Base-by-base conservation (phyloP, 2,113 vertebrate species). In the Pseudopipra pipra region DNA sequence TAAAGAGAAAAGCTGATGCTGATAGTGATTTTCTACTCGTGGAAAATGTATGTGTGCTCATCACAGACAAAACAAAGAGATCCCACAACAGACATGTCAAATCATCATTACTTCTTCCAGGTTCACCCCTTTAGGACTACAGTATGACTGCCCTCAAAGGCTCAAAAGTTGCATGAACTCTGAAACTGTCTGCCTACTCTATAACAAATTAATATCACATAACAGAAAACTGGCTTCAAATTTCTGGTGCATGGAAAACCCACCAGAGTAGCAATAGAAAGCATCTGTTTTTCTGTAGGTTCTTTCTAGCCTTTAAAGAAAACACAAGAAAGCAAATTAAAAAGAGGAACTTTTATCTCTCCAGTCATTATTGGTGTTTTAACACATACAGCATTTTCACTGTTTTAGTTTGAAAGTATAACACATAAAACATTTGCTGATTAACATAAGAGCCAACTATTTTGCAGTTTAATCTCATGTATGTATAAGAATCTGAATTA, bases 401-500 rank as follows among this genome's bases (percentile, higher is more conserved):
- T 82, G 44, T 41, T 95, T 82, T 30, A 25, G 11, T 72, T 87
- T 81, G 52, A 85, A 56, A 63, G 22, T 78, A 51, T 62, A 82
- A 47, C 56, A 55, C 43, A 77, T 43, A 71, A 90, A 85, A 55
- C 30, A 47, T 68, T 93, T 88, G 35, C 35, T 90, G 58, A 67
- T 66, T 66, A 80, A 82, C 0, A 0, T 33, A 86, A 80, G 66
- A 89, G 56, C 25, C 23, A 74, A n/a, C 22, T 89, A 56, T 77
- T 87, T 72, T 89, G 13, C 35, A 90, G 39, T 73, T 93, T 73
- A 89, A 85, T 79, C 72, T 89, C 35, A 59, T 59, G 44, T 44
- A 21, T 79, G 35, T 67, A 11, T 58, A 73, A 95, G 66, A 94
- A 89, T 81, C 62, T 87, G 77, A 91, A 90, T 93, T 90, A 90